Evolutionary conservation across 2,888 invertebrate genomes (phyloP).

Genomic region (Cosmopolites sordidus): DNA sequence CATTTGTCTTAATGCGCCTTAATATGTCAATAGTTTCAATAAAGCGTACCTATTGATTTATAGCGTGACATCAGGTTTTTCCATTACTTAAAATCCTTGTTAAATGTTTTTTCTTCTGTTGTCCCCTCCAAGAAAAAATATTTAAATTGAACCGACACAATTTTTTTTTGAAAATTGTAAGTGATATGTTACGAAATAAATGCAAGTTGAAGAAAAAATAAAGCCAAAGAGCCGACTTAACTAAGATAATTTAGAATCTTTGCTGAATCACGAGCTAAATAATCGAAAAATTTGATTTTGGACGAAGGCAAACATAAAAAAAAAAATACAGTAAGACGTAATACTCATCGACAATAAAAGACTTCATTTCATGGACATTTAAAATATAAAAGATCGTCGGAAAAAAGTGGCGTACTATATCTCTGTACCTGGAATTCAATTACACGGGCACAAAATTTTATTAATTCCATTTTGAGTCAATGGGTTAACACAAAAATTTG

Average conservation of each 20-base stretch:
- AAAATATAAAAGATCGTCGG: constrained; percentile 36
- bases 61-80: constrained; percentile 13
- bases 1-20: constrained; percentile 45
- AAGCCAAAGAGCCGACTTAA: neutral
- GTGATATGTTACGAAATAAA: too few species aligned
- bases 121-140: constrained; percentile 6
- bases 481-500: constrained; percentile 7
- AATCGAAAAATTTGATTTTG: constrained; percentile 39
- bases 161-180: too few species aligned
- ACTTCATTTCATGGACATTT: constrained; percentile 48
- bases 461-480: constrained; percentile 28
- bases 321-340: constrained; percentile 39
- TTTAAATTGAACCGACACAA: constrained; percentile 7
- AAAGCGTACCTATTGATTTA: constrained; percentile 38
- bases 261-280: constrained; percentile 40
- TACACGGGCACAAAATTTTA: constrained; percentile 39
- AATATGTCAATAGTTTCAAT: constrained; percentile 41
- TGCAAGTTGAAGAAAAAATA: too few species aligned
- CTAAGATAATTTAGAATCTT: constrained; percentile 4
- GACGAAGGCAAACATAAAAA: constrained; percentile 40
- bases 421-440: constrained; percentile 40
- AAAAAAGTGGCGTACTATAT: constrained; percentile 1
- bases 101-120: neutral
- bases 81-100: neutral
- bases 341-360: constrained; percentile 41